Evolutionary conservation across 2,888 invertebrate species (phyloP), one percentile per base, ranked within the genome.

Genomic region (Euproctis similis): DNA sequence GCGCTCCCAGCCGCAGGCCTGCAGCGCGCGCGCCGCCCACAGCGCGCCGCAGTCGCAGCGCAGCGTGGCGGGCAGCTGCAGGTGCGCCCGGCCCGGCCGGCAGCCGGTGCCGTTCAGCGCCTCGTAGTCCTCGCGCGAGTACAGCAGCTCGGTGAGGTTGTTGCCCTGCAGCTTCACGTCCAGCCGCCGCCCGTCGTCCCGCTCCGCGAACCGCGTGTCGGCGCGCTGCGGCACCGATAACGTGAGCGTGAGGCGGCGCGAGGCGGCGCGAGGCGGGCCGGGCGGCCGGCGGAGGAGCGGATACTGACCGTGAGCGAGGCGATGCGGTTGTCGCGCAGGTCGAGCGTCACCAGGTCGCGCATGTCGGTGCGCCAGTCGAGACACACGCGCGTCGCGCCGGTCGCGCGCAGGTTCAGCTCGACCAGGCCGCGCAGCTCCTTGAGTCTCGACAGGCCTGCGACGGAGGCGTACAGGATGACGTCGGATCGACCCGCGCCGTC

Each of bases 11-110:
- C 7, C 9, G 17, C 32, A 28, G 16, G 1, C 12, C 11, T 29
- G 21, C 24, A 36, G 27, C 30, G 36, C 33, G 3, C 8, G 24
- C 24, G 30, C 16, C 24, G 24, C 14, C 12, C 14, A 1, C 14
- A 26, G 27, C 33, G 8, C 4, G 34, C 26, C 5, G 30, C 48
- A 49, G 51, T 50, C 51, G 36, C 48, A 49, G 11, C 2, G 5
- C 2, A 46, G 35, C 28, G 21, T 0, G 3, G 33, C 24, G 24
- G 0, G 25, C 1, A 8, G 1, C 13, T 0, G 0, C 4, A 47
- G 18, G 2, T 0, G 24, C 16, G 26, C 42, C 23, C 12, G 9
- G 9, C 1, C 6, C 1, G 14, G 23, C 19, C 0, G 4, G 10
- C 4, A 0, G 22, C 1, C 5, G 4, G 1, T 6, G 19, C 12